A percentile compares a stretch with the other conserved stretches of the same genome.
These are phyloP conservation scores for Cirrhinus molitorella DNA, from an alignment of 2,797 vertebrate genomes.

Conservation along the genomic window DNA sequence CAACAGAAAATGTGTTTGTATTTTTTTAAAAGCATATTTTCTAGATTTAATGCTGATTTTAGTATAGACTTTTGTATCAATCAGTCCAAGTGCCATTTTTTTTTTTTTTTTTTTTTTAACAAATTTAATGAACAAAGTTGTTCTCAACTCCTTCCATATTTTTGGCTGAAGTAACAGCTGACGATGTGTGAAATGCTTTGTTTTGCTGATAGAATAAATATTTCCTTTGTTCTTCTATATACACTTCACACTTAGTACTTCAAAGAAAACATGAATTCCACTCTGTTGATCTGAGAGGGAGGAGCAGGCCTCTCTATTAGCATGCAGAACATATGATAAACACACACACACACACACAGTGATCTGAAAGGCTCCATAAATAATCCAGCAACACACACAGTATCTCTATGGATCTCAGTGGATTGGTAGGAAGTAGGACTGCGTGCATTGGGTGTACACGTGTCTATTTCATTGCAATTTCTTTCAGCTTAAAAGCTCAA, in stretches of 20 bases:
- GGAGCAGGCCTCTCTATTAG: slow-evolving; percentile 25
- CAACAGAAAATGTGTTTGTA: neutral
- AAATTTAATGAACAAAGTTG: neutral
- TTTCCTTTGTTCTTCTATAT: slow-evolving; percentile 5
- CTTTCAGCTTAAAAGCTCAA: slow-evolving; percentile 11
- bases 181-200: slow-evolving; percentile 12
- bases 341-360: slow-evolving; percentile 10
- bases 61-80: neutral
- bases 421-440: slow-evolving; percentile 28
- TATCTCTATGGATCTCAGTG: neutral
- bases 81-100: neutral
- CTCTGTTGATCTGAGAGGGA: slow-evolving; percentile 16
- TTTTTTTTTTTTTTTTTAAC: neutral
- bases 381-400: slow-evolving; percentile 9
- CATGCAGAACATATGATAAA: slow-evolving; percentile 18
- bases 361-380: slow-evolving; percentile 10
- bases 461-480: slow-evolving; percentile 29
- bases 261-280: slow-evolving; percentile 29
- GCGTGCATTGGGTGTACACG: slow-evolving; percentile 58
- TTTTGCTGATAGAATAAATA: slow-evolving; percentile 21
- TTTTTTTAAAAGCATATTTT: neutral
- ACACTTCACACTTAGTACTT: slow-evolving; percentile 22
- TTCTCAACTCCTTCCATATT: neutral
- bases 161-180: neutral
- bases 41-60: neutral